Percentiles rank a stretch among this genome's conserved stretches.
Conservation (phyloP, 2,888 invertebrate species). For the Drosophila sordidapex region DNA sequence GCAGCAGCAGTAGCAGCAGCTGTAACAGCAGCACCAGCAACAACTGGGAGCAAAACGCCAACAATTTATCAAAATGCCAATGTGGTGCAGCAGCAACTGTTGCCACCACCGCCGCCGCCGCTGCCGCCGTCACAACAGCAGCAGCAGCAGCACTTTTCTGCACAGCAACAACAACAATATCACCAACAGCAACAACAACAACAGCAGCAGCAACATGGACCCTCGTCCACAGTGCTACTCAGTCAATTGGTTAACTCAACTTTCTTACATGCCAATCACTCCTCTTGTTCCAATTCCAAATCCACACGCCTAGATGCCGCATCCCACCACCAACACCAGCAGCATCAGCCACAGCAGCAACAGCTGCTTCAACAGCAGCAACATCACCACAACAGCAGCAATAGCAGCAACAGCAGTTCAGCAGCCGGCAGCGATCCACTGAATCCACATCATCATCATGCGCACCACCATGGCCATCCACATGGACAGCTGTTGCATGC, state of each 20-base stretch:
- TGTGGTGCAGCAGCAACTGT: conserved; percentile 73
- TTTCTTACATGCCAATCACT: conserved; percentile 80
- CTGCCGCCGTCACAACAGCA: conserved; percentile 47
- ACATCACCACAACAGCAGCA: conserved; percentile 60
- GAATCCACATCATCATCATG: conserved; percentile 49
- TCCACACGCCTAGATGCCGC: conserved; percentile 66
- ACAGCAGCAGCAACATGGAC: conserved; percentile 78
- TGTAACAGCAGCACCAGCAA: conserved; percentile 4
- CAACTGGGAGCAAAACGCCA: conserved; percentile 78
- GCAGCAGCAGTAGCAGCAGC: background rate
- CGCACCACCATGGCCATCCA: conserved; percentile 58
- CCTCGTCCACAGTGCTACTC: conserved; percentile 86
- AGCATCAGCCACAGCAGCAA: conserved; percentile 48
- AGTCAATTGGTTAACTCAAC: conserved; percentile 85
- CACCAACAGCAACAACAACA: conserved; percentile 52
- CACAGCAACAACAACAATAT: conserved; percentile 55
- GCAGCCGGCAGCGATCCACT: conserved; percentile 40
- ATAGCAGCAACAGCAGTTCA: conserved; percentile 53
- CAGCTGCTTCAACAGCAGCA: conserved; percentile 45
- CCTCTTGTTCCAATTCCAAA: conserved; percentile 68
- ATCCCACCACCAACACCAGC: conserved; percentile 51
- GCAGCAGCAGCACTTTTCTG: conserved; percentile 50
- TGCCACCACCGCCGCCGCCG: conserved; percentile 84
- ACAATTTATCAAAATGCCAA: conserved; percentile 81
- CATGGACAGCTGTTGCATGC: conserved; percentile 58